Percentiles rank a stretch among this genome's conserved stretches.
Conservation (phyloP, 37 sponge, comb jelly and placozoan species). For the Hormiphora californensis region DNA sequence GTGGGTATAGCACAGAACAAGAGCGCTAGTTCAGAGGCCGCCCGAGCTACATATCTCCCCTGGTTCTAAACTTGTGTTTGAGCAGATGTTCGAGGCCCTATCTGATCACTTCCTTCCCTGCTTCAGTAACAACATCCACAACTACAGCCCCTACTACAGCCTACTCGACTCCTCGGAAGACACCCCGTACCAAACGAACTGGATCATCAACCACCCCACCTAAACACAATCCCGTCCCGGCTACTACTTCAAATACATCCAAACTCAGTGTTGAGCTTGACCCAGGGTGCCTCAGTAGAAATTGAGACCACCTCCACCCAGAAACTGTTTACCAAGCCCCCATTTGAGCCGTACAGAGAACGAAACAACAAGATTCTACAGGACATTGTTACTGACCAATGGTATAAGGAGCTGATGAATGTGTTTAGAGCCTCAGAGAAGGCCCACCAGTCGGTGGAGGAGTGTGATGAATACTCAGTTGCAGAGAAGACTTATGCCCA, state of each 20-base stretch:
- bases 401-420: constrained; percentile 35
- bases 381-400: constrained; percentile 26
- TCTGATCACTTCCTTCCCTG: constrained; percentile 23
- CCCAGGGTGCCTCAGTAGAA: too few relatives aligned
- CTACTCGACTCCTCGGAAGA: too few relatives aligned
- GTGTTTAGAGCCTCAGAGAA: constrained; percentile 50
- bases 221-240: too few relatives aligned
- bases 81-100: constrained; percentile 24
- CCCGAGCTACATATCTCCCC: not conserved
- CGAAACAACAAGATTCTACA: constrained; percentile 10
- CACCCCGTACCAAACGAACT: too few relatives aligned
- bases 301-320: too few relatives aligned
- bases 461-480: not conserved
- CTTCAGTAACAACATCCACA: too few relatives aligned
- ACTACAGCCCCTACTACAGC: too few relatives aligned
- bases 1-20: constrained; percentile 37
- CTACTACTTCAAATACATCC: too few relatives aligned
- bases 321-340: too few relatives aligned
- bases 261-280: too few relatives aligned
- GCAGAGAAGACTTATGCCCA: constrained; percentile 15
- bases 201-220: too few relatives aligned
- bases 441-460: constrained; percentile 6
- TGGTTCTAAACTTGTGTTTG: not conserved
- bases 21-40: not conserved
- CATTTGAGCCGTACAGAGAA: not conserved